These are phyloP conservation scores for Galeruca laticollis DNA, from an alignment of 2,888 invertebrate genomes.

Conservation along the genomic window DNA sequence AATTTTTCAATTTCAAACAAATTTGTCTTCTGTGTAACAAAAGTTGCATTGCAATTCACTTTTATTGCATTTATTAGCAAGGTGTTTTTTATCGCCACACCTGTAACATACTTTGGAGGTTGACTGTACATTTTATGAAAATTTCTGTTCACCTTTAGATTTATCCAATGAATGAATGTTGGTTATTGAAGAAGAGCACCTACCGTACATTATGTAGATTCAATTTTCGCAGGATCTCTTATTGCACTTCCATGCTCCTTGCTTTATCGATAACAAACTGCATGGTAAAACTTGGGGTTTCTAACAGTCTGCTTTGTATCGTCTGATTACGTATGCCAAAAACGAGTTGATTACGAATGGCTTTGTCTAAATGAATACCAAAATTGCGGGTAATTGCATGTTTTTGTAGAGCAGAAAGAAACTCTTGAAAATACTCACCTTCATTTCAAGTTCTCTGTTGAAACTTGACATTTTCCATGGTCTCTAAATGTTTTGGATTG, in stretches of 20 bases:
- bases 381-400: conserved; percentile 49
- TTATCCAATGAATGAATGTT: neutral
- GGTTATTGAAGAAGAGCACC: neutral
- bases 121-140: neutral
- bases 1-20: neutral
- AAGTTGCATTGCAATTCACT: neutral
- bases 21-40: neutral
- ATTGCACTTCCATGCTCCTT: neutral
- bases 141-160: neutral
- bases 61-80: conserved; percentile 7
- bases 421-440: conserved; percentile 47
- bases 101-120: neutral
- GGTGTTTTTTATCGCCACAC: neutral
- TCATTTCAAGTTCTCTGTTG: conserved; percentile 48
- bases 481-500: conserved; percentile 17
- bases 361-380: neutral
- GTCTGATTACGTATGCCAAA: conserved; percentile 48
- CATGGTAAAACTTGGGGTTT: conserved; percentile 46
- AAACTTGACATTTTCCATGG: conserved; percentile 50
- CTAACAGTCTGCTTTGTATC: conserved; percentile 51
- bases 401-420: conserved; percentile 44
- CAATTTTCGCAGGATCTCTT: conserved; percentile 6
- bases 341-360: conserved; percentile 45
- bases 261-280: conserved; percentile 43
- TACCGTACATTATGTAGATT: neutral